These are phyloP conservation scores for Coccyzus lansbergi DNA, from an alignment of 2,797 vertebrate genomes.

Conservation along the genomic window DNA sequence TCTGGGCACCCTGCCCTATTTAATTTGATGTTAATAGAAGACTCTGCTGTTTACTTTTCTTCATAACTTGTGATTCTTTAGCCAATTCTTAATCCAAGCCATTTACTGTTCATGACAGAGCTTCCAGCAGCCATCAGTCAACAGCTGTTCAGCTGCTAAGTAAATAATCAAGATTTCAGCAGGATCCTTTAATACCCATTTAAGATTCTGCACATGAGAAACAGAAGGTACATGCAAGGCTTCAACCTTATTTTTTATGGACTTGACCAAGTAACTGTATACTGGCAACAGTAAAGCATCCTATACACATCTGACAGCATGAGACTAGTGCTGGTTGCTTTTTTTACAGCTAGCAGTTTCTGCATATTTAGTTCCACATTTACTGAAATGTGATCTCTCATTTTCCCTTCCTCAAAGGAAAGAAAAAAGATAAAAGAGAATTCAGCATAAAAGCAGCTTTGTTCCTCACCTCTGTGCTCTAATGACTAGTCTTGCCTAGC, in stretches of 20 bases:
- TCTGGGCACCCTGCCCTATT: neutral
- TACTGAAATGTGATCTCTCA: neutral
- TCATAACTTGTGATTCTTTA: neutral
- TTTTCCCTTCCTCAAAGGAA: neutral
- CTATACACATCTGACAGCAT: neutral
- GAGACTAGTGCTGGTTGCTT: neutral
- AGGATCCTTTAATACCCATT: neutral
- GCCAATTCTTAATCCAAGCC: conserved; percentile 6
- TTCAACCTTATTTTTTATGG: conserved; percentile 34
- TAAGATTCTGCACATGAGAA: conserved; percentile 8
- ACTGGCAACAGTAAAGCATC: neutral
- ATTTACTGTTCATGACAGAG: neutral
- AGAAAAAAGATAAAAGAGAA: conserved; percentile 6
- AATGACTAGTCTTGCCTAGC: neutral
- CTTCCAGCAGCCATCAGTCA: neutral
- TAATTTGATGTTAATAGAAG: neutral
- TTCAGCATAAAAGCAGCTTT: neutral
- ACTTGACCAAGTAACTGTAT: neutral
- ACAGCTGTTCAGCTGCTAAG: neutral
- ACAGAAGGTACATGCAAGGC: neutral
- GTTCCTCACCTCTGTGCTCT: neutral
- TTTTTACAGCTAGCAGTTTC: neutral
- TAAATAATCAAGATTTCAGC: neutral
- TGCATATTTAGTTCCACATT: neutral
- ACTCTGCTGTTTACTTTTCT: neutral